Conservation (phyloP, 1,140 invertebrate species). For the Euschistus heros region DNA sequence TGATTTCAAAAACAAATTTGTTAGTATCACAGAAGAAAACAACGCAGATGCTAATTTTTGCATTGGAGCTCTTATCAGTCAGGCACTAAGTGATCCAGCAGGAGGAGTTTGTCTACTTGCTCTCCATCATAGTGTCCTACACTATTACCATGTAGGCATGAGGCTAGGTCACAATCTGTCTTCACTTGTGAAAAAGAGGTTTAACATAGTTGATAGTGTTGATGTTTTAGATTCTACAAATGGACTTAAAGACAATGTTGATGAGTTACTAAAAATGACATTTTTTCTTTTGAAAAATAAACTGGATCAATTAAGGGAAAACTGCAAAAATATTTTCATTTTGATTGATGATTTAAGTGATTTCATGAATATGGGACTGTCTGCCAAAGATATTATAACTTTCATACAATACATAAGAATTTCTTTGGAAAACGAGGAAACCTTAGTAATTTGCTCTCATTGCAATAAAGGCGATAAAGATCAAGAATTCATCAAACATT, state of each 20-base stretch:
- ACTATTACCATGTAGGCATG: constrained; percentile 18
- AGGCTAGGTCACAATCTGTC: background rate
- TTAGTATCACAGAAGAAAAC: constrained; percentile 7
- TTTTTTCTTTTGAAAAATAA: background rate
- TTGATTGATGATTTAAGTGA: background rate
- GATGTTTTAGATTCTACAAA: background rate
- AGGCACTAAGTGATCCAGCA: constrained; percentile 3
- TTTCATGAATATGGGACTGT: background rate
- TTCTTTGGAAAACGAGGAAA: background rate
- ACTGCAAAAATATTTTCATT: background rate
- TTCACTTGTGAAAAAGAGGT: background rate
- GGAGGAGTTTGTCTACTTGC: constrained; percentile 7
- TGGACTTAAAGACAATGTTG: background rate
- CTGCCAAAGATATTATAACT: background rate
- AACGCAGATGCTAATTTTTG: constrained; percentile 11
- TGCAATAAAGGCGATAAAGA: background rate
- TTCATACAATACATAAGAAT: background rate
- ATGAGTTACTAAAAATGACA: background rate
- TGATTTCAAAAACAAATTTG: constrained; percentile 8
- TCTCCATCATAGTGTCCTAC: constrained; percentile 1
- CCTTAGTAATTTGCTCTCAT: background rate
- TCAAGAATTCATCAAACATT: background rate
- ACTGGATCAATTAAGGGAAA: background rate
- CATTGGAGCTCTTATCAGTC: constrained; percentile 1
- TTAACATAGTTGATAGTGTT: background rate